Evolutionary conservation across 1,140 invertebrate species (phyloP).

Genomic region (Metopolophium dirhodum): DNA sequence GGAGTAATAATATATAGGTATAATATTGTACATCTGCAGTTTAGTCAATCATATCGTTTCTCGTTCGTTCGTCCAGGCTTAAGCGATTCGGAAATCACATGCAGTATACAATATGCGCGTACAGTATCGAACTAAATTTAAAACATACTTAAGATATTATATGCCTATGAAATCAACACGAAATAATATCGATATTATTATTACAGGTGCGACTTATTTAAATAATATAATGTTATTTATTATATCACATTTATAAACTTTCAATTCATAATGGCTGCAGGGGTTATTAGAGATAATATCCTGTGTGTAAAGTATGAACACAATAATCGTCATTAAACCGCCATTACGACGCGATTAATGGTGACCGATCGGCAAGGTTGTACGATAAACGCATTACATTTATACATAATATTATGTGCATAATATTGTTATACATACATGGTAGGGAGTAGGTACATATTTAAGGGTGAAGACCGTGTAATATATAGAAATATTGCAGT

Average conservation of each 20-base stretch:
- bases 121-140: too few species aligned
- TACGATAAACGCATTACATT: slow-evolving; percentile 14
- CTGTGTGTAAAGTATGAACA: neutral
- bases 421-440: neutral
- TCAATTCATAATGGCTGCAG: neutral
- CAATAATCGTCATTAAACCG: slow-evolving; percentile 43
- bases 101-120: too few species aligned
- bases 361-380: slow-evolving; percentile 21
- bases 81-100: neutral
- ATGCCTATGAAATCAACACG: too few species aligned
- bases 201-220: neutral
- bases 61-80: neutral
- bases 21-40: neutral
- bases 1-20: neutral
- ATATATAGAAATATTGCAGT: neutral
- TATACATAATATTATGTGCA: neutral
- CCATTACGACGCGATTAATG: slow-evolving; percentile 30
- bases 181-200: neutral
- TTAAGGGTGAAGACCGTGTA: neutral
- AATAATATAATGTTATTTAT: neutral
- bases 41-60: neutral
- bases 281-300: neutral
- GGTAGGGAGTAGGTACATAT: neutral
- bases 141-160: too few species aligned
- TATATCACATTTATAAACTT: neutral